A percentile compares a stretch with the other conserved stretches of the same genome.
These are phyloP conservation scores for Cotesia chilonis DNA, from an alignment of 1,140 invertebrate genomes.

Conservation along the genomic window DNA sequence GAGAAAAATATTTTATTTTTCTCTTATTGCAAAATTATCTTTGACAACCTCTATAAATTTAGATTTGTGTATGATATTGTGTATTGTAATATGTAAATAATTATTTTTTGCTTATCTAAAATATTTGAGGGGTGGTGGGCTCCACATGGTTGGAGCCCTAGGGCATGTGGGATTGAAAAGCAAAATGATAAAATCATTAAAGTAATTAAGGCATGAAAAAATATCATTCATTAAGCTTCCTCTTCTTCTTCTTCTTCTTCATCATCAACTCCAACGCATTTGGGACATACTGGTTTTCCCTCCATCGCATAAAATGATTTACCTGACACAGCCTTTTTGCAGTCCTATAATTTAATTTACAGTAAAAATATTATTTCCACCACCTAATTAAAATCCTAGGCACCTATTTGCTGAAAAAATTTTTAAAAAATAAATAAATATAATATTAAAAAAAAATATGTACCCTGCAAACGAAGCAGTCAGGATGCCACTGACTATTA, in stretches of 20 bases:
- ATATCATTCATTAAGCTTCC: conserved; percentile 46
- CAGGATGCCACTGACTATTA: conserved; percentile 98
- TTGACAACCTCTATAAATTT: not conserved
- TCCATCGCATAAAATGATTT: conserved; percentile 96
- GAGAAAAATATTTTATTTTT: not conserved
- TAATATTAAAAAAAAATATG: conserved; percentile 60
- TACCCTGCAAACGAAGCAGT: conserved; percentile 99
- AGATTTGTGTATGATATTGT: not conserved
- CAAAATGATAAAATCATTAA: not conserved
- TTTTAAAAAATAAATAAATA: conserved; percentile 28
- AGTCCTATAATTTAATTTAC: conserved; percentile 76
- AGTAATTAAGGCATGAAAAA: not conserved
- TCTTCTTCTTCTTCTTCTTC: conserved; percentile 76
- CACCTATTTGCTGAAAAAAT: conserved; percentile 2
- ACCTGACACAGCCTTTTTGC: conserved; percentile 88
- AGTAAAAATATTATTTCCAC: not conserved
- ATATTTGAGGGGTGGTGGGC: conserved; percentile 18
- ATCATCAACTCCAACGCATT: conserved; percentile 89
- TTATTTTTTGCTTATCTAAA: not conserved
- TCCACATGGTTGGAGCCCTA: conserved; percentile 48
- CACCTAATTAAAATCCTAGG: not conserved
- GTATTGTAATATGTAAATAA: not conserved
- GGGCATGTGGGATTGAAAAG: conserved; percentile 42
- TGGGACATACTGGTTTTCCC: conserved; percentile 88
- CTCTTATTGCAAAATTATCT: not conserved